A percentile compares a stretch with the other conserved stretches of the same genome.
Conservation (phyloP, 2,888 invertebrate genomes). For the Trichogramma evanescens region DNA sequence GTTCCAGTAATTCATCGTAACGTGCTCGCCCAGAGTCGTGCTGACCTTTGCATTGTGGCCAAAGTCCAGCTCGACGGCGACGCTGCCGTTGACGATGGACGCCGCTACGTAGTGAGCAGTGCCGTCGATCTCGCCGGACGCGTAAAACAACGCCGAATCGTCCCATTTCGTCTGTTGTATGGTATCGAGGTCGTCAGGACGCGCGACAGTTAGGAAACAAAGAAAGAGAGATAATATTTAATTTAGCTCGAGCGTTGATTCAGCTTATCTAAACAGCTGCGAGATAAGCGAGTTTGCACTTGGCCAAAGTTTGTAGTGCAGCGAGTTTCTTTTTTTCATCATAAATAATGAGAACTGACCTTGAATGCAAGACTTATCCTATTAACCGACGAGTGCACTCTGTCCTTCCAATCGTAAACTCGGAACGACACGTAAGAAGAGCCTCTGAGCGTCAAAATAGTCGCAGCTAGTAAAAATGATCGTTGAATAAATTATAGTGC, state of each 20-base stretch:
- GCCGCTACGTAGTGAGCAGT: constrained; percentile 86
- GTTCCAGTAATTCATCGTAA: constrained; percentile 78
- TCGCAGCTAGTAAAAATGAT: constrained; percentile 61
- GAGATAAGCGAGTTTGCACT: not conserved
- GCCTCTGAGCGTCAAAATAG: constrained; percentile 77
- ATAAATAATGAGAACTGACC: constrained; percentile 47
- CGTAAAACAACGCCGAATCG: constrained; percentile 87
- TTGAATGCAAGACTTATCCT: constrained; percentile 84
- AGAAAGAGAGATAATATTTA: not conserved
- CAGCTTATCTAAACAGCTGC: too few relatives aligned
- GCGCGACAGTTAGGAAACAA: not conserved
- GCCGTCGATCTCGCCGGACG: constrained; percentile 82
- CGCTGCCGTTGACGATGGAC: constrained; percentile 73
- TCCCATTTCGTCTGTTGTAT: constrained; percentile 71
- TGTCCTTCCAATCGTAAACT: constrained; percentile 87
- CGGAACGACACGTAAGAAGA: constrained; percentile 89
- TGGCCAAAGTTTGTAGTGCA: not conserved
- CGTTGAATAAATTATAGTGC: not conserved
- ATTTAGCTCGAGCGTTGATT: too few relatives aligned
- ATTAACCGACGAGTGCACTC: constrained; percentile 80
- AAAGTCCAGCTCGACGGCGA: constrained; percentile 81
- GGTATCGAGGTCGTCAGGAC: not conserved
- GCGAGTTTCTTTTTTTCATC: not conserved
- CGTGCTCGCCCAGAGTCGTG: constrained; percentile 60
- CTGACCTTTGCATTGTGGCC: constrained; percentile 70